Evolutionary conservation across 2,888 invertebrate species (phyloP), one percentile per base, ranked within the genome.

Genomic region (Apodemia zela): DNA sequence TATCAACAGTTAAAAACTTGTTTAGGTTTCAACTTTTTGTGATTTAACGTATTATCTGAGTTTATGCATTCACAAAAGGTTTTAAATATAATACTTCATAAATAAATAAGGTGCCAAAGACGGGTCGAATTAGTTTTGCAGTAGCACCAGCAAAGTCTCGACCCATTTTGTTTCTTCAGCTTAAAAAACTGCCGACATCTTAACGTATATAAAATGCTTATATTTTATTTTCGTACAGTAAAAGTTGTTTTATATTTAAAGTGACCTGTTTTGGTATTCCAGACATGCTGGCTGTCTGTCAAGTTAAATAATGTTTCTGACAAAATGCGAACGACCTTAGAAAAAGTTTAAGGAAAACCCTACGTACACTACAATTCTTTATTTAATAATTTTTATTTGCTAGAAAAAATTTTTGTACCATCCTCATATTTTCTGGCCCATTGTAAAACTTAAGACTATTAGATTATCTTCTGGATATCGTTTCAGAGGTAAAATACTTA

Each of bases 171-270:
- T 54, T 54, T 21, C 42, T 11, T 25, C 6, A 54, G 54, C 54
- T 8, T 18, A 11, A 54, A 51, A 21, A 54, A 25, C 54, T 25
- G 54, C 15, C 25, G 25, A 25, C 25, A 13, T 25, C 15, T 25
- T 15, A 21, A 54, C 21, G 21, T 25, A 25, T 54, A 21, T 54
- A 54, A 54, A 54, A 54, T 54, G 21, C 25, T 29, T 29, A 54
- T 54, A 54, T 54, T 29, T 21, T 25, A 29, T 57, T 57, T 57
- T 21, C 57, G 29, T 29, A 57, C 29, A 8, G 57, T 57, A 29
- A 57, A 25, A 57, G 25, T 57, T 25, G 54, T 57, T 54, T 25
- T 54, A 54, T 54, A 25, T 6, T n/a, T 29, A 15, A 25, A 57
- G 57, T 57, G n/a, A n/a, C 29, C 3, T 57, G 29, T 57, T 54